These are phyloP conservation scores for Aulostomus chinensis DNA, from an alignment of 2,797 vertebrate genomes.

Conservation along the genomic window DNA sequence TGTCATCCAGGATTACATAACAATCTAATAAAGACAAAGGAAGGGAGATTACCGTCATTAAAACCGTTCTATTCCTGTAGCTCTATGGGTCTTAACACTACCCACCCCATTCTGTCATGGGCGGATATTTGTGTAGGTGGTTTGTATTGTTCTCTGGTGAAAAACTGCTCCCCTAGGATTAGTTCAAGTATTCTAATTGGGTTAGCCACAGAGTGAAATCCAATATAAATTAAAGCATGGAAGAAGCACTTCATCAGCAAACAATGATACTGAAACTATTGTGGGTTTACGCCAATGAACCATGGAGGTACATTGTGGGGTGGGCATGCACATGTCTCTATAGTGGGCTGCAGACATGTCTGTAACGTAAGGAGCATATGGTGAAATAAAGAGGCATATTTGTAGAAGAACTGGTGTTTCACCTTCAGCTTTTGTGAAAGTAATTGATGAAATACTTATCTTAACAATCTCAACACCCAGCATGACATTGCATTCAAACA, in stretches of 20 bases:
- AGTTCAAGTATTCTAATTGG: conserved; percentile 59
- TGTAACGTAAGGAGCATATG: too few relatives aligned
- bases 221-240: conserved; percentile 49
- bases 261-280: conserved; percentile 18
- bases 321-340: conserved; percentile 3
- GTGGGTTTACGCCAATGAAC: conserved; percentile 19
- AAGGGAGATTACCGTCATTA: conserved; percentile 58
- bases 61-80: conserved; percentile 52
- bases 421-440: too few relatives aligned
- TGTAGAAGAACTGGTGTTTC: too few relatives aligned
- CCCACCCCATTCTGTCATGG: conserved; percentile 61
- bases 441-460: too few relatives aligned
- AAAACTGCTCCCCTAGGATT: conserved; percentile 59
- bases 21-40: conserved; percentile 65
- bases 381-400: too few relatives aligned
- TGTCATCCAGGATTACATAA: conserved; percentile 59
- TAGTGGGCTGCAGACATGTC: neutral
- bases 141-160: conserved; percentile 64
- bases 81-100: conserved; percentile 49
- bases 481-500: too few relatives aligned
- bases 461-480: too few relatives aligned
- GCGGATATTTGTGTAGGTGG: conserved; percentile 63
- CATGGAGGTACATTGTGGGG: too few relatives aligned
- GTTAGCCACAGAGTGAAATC: conserved; percentile 54
- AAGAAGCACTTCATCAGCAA: conserved; percentile 17